Evolutionary conservation across 2,113 vertebrate genomes (phyloP).

Genomic region (Orientallactaga bullata): DNA sequence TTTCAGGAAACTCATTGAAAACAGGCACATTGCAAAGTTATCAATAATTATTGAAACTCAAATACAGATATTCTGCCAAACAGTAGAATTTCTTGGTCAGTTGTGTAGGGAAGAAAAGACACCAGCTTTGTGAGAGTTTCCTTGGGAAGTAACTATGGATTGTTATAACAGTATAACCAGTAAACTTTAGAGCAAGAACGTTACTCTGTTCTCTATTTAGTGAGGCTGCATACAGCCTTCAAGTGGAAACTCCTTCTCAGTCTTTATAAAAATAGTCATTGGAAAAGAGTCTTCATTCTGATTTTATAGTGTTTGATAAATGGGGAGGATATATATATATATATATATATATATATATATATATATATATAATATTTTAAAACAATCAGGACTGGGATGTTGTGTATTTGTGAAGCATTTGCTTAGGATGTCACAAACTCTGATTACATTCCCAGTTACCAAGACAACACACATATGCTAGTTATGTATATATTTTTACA

Average conservation of each 20-base stretch:
- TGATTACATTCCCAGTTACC: not conserved
- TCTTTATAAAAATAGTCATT: slow-evolving; percentile 5
- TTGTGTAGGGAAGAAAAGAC: not conserved
- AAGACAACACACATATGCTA: not conserved
- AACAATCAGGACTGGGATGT: not conserved
- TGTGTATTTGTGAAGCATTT: not conserved
- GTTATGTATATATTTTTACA: not conserved
- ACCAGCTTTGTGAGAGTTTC: not conserved
- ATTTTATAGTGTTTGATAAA: not conserved
- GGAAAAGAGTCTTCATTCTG: not conserved
- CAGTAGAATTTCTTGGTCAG: not conserved
- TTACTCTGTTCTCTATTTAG: not conserved
- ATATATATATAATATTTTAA: not conserved
- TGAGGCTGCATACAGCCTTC: not conserved
- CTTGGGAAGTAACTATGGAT: not conserved
- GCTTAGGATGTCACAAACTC: not conserved
- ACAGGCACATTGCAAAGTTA: not conserved
- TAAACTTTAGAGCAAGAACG: not conserved
- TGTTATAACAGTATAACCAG: not conserved
- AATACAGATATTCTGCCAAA: not conserved
- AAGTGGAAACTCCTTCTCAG: not conserved
- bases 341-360: too few relatives aligned
- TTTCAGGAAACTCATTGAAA: not conserved
- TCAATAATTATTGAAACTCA: not conserved
- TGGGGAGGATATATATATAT: not conserved